These are phyloP conservation scores for Pygmarrhopalites habei DNA, from an alignment of 1,140 invertebrate species.

Conservation along the genomic window DNA sequence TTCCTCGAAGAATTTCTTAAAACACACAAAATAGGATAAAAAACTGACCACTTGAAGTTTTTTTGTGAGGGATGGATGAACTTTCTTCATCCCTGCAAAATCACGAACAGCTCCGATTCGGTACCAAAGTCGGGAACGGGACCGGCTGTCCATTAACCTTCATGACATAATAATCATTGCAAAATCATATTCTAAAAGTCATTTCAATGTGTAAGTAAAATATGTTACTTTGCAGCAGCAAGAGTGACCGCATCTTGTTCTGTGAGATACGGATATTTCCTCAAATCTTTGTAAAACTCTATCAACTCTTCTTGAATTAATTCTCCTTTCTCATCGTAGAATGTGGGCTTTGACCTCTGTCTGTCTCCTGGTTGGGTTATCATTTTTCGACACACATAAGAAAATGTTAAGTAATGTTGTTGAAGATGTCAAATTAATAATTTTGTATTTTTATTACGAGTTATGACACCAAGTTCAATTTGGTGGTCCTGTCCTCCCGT, in stretches of 20 bases:
- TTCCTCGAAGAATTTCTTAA: no score
- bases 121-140: slow-evolving; percentile 55
- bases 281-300: slow-evolving; percentile 52
- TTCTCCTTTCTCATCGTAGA: slow-evolving; percentile 47
- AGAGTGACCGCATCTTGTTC: slow-evolving; percentile 55
- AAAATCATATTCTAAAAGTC: no score
- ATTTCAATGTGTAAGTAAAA: no score
- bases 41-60: slow-evolving; percentile 45
- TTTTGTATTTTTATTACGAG: no score
- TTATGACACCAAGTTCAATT: no score
- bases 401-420: no score
- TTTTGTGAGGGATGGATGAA: slow-evolving; percentile 44
- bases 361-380: no score
- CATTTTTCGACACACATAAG: no score
- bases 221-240: slow-evolving; percentile 53
- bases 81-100: slow-evolving; percentile 49
- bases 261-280: slow-evolving; percentile 50
- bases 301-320: slow-evolving; percentile 48
- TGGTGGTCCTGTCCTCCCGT: no score
- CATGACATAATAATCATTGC: no score
- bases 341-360: slow-evolving; percentile 41
- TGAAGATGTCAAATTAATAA: no score
- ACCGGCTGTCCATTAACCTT: slow-evolving; percentile 51
- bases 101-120: slow-evolving; percentile 53
- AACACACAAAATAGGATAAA: no score